Evolutionary conservation across 2,888 invertebrate species (phyloP), one percentile per base, ranked within the genome.

Genomic region (Thera britannica): DNA sequence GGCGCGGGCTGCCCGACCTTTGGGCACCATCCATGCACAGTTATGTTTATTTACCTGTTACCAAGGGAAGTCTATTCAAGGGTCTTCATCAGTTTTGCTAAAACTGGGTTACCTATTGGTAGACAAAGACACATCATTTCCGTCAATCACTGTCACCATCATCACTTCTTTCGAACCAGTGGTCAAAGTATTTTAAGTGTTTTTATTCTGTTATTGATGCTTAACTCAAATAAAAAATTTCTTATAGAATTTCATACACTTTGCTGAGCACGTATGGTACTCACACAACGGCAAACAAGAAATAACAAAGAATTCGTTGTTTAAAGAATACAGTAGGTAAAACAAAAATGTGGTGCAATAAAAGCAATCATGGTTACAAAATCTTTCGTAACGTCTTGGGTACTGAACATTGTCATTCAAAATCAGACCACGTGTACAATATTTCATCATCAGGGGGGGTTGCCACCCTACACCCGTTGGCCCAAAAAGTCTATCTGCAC

Each of bases 381-480:
- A 66, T 66, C 56, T 63, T 59, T 54, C 46, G 44, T 44, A 65
- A 86, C 81, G 85, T 93, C 92, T 92, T 89, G 89, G 78, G 79
- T 80, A 94, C 91, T 68, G 54, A 93, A 94, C 95, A 94, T 92
- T 95, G 95, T 95, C 95, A 95, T 95, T 95, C 94, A 95, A 94
- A 95, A 95, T 95, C 95, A 95, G 94, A 95, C 95, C 95, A 95
- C 95, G 95, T 95, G 95, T 95, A 95, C 95, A 95, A 95, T 95
- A 95, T 95, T 95, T 95, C 95, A 95, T 95, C 95, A 94, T 95
- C 95, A 95, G 94, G 93, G 85, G 23, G 91, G 89, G 56, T 35
- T 71, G 75, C 55, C 72, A 75, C 77, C 78, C 73, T 77, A 75
- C 77, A 76, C 79, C 75, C 79, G 79, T 72, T 66, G 59, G 63